Percentiles rank a stretch among this genome's conserved stretches.
Conservation (phyloP, 2,888 invertebrate species). For the Cephus sareptanus region DNA sequence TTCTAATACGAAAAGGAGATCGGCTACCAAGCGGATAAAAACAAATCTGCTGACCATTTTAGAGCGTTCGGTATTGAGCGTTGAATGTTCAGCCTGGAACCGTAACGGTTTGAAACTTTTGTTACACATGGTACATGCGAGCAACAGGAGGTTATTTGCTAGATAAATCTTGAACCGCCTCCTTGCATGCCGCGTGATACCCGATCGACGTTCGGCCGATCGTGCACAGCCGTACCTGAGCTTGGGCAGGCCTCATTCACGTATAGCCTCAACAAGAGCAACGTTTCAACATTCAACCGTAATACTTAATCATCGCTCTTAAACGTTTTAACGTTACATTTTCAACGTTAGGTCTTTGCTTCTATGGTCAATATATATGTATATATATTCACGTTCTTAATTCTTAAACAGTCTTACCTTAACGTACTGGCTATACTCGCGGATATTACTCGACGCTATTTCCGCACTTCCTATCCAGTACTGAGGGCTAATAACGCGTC, state of each 20-base stretch:
- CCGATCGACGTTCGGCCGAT: conserved; percentile 42
- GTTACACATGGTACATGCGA: conserved; percentile 44
- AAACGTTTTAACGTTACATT: background rate
- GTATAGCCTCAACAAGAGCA: conserved; percentile 30
- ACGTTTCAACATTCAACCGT: background rate
- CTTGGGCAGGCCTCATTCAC: conserved; percentile 37
- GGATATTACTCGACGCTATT: conserved; percentile 45
- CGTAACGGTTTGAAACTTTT: conserved; percentile 34
- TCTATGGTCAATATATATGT: background rate
- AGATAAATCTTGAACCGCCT: conserved; percentile 52
- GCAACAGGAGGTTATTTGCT: conserved; percentile 51
- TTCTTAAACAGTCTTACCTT: conserved; percentile 37
- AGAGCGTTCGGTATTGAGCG: background rate
- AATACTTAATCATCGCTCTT: background rate
- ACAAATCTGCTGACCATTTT: background rate
- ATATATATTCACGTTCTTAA: background rate
- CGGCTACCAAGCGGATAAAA: background rate
- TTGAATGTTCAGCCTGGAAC: background rate
- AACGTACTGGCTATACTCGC: conserved; percentile 50
- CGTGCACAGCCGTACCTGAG: conserved; percentile 32
- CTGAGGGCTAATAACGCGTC: conserved; percentile 44
- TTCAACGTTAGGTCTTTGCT: background rate
- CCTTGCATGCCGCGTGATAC: conserved; percentile 51
- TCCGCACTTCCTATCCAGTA: conserved; percentile 39
- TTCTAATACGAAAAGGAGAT: background rate